A percentile compares a stretch with the other conserved stretches of the same genome.
Conservation (phyloP, 2,113 vertebrate genomes). For the Thamnaconus septentrionalis region DNA sequence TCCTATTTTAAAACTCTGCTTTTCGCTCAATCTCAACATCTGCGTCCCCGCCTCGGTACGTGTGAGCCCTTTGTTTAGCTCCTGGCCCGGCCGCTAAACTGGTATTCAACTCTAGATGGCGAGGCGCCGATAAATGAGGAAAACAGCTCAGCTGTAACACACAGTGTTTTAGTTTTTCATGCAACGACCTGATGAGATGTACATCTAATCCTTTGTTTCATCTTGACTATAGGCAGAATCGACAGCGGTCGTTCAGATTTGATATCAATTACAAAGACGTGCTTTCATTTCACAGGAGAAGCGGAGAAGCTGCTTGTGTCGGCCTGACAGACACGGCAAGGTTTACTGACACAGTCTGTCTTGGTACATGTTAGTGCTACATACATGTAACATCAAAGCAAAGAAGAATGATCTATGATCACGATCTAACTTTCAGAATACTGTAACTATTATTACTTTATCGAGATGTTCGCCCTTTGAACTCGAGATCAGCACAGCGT, state of each 20-base stretch:
- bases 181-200: conserved; percentile 59
- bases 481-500: too few species aligned
- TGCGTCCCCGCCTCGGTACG: conserved; percentile 13
- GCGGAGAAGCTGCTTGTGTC: conserved; percentile 8
- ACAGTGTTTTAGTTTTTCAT: conserved; percentile 37
- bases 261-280: conserved; percentile 72
- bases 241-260: conserved; percentile 51
- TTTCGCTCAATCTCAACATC: conserved; percentile 12
- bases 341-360: too few species aligned
- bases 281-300: conserved; percentile 29
- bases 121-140: conserved; percentile 31
- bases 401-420: too few species aligned
- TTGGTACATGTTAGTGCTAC: too few species aligned
- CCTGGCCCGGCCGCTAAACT: conserved; percentile 27
- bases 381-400: too few species aligned
- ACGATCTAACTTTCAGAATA: too few species aligned
- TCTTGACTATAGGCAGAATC: neutral
- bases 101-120: conserved; percentile 27
- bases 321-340: too few species aligned
- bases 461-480: neutral
- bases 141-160: conserved; percentile 32
- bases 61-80: conserved; percentile 17
- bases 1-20: too few species aligned
- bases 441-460: too few species aligned
- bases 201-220: conserved; percentile 42